Base-by-base conservation (phyloP, 2,888 invertebrate genomes). In the Diloba caeruleocephala region DNA sequence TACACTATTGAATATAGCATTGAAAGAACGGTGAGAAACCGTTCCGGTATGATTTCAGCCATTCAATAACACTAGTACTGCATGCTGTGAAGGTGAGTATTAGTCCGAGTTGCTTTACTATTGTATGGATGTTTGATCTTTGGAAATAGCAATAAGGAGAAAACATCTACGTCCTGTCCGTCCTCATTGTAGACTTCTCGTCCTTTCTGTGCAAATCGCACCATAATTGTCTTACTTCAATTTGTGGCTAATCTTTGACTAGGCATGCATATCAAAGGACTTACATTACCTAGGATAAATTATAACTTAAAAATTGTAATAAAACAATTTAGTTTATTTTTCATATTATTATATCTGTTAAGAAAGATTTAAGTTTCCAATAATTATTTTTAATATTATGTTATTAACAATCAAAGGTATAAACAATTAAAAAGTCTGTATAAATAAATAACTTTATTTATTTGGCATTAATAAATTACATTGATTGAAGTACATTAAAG, bases 361-460 rank as follows among this genome's bases (percentile, higher is more conserved):
- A 39, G 26, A 55, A 42, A 2, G 44, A 25, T 54, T 29, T 31
- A 34, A 52, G 51, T 56, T 66, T 57, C 14, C 32, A 55, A 32
- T 60, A 43, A 57, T 37, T 57, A 57, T 50, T 66, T 55, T 63
- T 53, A 44, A 38, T 51, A 55, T 43, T 51, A 48, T 62, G 39
- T 45, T 55, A 54, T 46, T 45, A 29, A 54, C 25, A 37, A 55
- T 42, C 9, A 43, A 54, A 52, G 37, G 23, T n/a, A n/a, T n/a
- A 3, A 14, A 21, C 13, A 50, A 53, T 32, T 71, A 60, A 63
- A 42, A 46, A 52, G 37, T 49, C 48, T 67, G 52, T 78, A 77
- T 69, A 76, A 81, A 85, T 85, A 85, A 84, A 81, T 86, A 82
- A 81, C 67, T 84, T 81, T 84, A 84, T 86, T 85, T 79, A 72